Evolutionary conservation across 2,113 vertebrate genomes (phyloP).

Genomic region (Poeciliopsis retropinna): DNA sequence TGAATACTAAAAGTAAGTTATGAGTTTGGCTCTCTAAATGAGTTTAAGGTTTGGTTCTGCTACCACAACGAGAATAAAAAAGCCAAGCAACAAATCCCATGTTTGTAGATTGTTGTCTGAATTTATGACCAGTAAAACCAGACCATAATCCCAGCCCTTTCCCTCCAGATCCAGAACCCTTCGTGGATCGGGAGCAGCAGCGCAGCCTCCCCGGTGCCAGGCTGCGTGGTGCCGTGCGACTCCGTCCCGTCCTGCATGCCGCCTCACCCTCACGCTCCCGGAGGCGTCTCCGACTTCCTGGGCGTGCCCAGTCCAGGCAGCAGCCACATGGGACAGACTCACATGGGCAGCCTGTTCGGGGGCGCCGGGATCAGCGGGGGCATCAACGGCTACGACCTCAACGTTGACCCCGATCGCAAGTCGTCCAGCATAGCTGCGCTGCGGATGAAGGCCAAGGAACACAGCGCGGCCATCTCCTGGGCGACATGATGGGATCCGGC

Average conservation of each 20-base stretch:
- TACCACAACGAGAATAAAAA: too few species aligned
- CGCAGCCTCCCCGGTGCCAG: conserved; percentile 88
- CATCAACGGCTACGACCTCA: conserved; percentile 94
- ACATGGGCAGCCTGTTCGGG: conserved; percentile 92
- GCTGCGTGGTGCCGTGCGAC: conserved; percentile 93
- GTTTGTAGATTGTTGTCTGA: too few species aligned
- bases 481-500: conserved; percentile 86
- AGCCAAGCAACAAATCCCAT: too few species aligned
- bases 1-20: too few species aligned
- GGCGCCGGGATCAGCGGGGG: conserved; percentile 84
- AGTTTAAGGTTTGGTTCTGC: too few species aligned
- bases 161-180: conserved; percentile 91
- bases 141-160: not conserved
- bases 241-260: conserved; percentile 93
- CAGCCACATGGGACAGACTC: conserved; percentile 92
- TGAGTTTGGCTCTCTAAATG: too few species aligned
- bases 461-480: conserved; percentile 97
- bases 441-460: conserved; percentile 97
- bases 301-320: conserved; percentile 84
- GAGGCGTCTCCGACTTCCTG: conserved; percentile 89
- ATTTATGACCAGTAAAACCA: not conserved
- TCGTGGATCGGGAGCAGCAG: conserved; percentile 91
- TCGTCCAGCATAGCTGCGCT: conserved; percentile 95
- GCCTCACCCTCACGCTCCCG: conserved; percentile 86
- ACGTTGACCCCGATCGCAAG: conserved; percentile 93